These are phyloP conservation scores for Thymelicus sylvestris DNA, from an alignment of 2,888 invertebrate genomes.

Conservation along the genomic window DNA sequence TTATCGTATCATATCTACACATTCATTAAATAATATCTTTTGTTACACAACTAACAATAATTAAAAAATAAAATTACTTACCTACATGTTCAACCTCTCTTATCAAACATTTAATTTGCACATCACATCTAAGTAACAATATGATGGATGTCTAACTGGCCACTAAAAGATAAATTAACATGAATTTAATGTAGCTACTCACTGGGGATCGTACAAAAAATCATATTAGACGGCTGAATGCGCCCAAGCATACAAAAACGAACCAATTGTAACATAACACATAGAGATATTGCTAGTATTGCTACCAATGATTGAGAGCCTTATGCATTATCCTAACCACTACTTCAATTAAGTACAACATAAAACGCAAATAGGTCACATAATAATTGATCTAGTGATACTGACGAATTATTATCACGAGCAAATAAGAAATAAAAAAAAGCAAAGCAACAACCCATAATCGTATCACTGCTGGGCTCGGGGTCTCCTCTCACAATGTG, in stretches of 20 bases:
- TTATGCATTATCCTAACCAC: slow-evolving; percentile 16
- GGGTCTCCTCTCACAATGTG: too few species aligned
- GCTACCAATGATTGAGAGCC: slow-evolving; percentile 14
- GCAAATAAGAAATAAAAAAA: too few species aligned
- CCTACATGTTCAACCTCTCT: slow-evolving; percentile 28
- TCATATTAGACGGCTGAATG: slow-evolving; percentile 72
- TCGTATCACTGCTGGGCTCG: too few species aligned
- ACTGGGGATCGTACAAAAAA: slow-evolving; percentile 63
- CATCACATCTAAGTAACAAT: slow-evolving; percentile 48
- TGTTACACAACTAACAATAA: slow-evolving; percentile 14
- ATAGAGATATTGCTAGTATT: slow-evolving; percentile 53
- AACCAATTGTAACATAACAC: slow-evolving; percentile 54
- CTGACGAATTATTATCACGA: too few species aligned
- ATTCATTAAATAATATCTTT: neutral
- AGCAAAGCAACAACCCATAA: too few species aligned
- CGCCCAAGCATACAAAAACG: slow-evolving; percentile 70
- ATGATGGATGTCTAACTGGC: slow-evolving; percentile 62
- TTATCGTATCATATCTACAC: too few species aligned
- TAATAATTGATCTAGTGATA: neutral
- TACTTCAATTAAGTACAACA: neutral
- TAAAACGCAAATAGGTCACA: neutral
- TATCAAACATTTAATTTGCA: slow-evolving; percentile 45
- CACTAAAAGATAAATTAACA: slow-evolving; percentile 68
- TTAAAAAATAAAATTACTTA: slow-evolving; percentile 21
- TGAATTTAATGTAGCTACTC: slow-evolving; percentile 69